Evolutionary conservation across 2,888 invertebrate species (phyloP), one percentile per base, ranked within the genome.

Genomic region (Perizoma affinitatum): DNA sequence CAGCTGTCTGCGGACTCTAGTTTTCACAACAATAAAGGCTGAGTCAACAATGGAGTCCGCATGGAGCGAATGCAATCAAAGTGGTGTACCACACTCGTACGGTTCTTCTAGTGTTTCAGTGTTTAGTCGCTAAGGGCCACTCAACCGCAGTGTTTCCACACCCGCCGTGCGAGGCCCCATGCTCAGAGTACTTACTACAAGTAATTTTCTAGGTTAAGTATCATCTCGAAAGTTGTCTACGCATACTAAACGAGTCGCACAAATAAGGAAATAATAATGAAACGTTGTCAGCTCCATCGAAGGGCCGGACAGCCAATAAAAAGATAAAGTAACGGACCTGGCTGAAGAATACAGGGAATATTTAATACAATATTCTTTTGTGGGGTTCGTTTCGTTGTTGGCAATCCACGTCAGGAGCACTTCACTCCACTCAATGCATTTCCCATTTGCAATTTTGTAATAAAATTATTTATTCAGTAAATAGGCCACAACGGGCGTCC

Each of bases 201-300:
- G 66, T 67, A 69, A 69, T 74, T 79, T 79, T 79, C 78, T 81
- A 82, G 83, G 82, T 80, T 82, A 82, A 79, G 78, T 74, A 73
- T 77, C 79, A 79, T 78, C 80, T 81, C 66, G 79, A 84, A 83
- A 84, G 82, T 78, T 72, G 75, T 71, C 73, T 71, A 71, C 78
- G 80, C 79, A 82, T 80, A 79, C 73, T 75, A 73, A 81, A 74
- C 74, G 70, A 67, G 70, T 60, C 66, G 60, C 61, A 69, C 80
- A 78, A 78, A 82, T 81, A 82, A 78, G 83, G 81, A 76, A 77
- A 80, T 78, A 78, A 79, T 79, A 80, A 82, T 77, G 76, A 76
- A 81, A 71, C 74, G 72, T 70, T 69, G 71, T 68, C 61, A 66
- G 67, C 69, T 66, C 68, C 63, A 59, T 74, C 67, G 68, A 71